These are phyloP conservation scores for Prolemur simus DNA, from an alignment of 2,113 vertebrate genomes.

Conservation along the genomic window DNA sequence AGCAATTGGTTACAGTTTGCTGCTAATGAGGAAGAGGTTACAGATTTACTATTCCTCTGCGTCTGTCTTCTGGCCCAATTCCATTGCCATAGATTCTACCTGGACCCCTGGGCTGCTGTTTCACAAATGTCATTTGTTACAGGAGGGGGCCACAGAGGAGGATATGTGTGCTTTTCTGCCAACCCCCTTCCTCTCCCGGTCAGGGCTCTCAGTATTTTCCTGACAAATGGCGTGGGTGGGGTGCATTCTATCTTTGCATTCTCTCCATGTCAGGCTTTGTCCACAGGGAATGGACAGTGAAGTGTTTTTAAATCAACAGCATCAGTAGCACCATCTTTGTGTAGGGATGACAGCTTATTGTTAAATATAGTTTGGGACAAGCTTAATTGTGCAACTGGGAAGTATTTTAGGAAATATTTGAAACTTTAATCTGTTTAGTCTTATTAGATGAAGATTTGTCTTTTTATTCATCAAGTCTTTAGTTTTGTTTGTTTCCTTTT, in stretches of 20 bases:
- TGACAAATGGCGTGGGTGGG: not conserved
- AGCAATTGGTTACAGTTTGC: constrained; percentile 50
- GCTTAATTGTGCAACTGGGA: not conserved
- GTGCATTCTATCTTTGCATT: not conserved
- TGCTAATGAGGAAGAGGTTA: constrained; percentile 59
- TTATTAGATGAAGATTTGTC: not conserved
- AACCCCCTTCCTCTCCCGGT: not conserved
- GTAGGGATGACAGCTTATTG: not conserved
- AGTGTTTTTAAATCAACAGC: not conserved
- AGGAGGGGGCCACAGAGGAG: not conserved
- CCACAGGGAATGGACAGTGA: not conserved
- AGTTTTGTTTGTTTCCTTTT: not conserved
- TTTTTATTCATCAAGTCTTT: not conserved
- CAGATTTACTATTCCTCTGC: constrained; percentile 17
- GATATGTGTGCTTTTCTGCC: not conserved
- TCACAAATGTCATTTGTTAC: constrained; percentile 15
- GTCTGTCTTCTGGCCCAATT: constrained; percentile 38
- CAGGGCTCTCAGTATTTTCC: not conserved
- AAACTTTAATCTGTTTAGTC: not conserved
- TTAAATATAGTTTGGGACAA: not conserved
- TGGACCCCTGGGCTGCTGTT: not conserved
- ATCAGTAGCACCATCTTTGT: not conserved
- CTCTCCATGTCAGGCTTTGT: not conserved
- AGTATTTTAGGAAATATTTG: not conserved
- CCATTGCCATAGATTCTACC: not conserved